phyloP scores from a whole-genome alignment of 2,888 invertebrate species.

The Patella ulyssiponensis region DNA sequence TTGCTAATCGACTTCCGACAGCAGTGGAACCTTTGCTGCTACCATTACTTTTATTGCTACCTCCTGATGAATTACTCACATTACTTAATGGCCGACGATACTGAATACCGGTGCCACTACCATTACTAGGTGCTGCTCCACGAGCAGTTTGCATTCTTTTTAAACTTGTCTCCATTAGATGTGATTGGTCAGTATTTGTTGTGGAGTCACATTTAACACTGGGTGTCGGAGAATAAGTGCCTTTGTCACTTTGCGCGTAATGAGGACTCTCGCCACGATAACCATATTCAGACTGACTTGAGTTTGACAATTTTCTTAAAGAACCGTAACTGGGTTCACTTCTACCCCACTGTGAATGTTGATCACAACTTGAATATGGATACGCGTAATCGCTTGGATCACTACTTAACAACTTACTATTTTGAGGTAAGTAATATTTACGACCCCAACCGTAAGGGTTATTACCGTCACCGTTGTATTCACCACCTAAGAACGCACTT shows the following conservation, averaged over 20 bases:
- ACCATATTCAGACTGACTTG: slow-evolving; percentile 60
- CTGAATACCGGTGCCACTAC: slow-evolving; percentile 56
- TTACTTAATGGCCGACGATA: slow-evolving; percentile 67
- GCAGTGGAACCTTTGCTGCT: slow-evolving; percentile 44
- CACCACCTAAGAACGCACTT: slow-evolving; percentile 62
- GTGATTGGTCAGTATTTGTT: slow-evolving; percentile 69
- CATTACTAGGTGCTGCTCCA: slow-evolving; percentile 44
- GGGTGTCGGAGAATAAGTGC: slow-evolving; percentile 38
- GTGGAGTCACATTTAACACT: slow-evolving; percentile 65
- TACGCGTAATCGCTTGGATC: slow-evolving; percentile 66
- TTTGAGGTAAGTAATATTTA: slow-evolving; percentile 63
- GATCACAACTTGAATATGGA: slow-evolving; percentile 51
- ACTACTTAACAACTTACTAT: slow-evolving; percentile 60
- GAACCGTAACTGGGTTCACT: slow-evolving; percentile 53
- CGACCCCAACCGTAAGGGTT: slow-evolving; percentile 53
- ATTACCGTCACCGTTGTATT: slow-evolving; percentile 58
- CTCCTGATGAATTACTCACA: slow-evolving; percentile 65
- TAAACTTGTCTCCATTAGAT: slow-evolving; percentile 61
- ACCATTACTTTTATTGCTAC: slow-evolving; percentile 58
- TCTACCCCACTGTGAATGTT: slow-evolving; percentile 40
- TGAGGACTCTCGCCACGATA: slow-evolving; percentile 32
- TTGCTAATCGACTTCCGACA: slow-evolving; percentile 58
- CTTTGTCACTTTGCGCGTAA: slow-evolving; percentile 45
- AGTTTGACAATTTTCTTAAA: slow-evolving; percentile 58
- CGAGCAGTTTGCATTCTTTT: slow-evolving; percentile 55